phyloP scores from a whole-genome alignment of 2,113 vertebrate species.

The Campylorhamphus procurvoides region DNA sequence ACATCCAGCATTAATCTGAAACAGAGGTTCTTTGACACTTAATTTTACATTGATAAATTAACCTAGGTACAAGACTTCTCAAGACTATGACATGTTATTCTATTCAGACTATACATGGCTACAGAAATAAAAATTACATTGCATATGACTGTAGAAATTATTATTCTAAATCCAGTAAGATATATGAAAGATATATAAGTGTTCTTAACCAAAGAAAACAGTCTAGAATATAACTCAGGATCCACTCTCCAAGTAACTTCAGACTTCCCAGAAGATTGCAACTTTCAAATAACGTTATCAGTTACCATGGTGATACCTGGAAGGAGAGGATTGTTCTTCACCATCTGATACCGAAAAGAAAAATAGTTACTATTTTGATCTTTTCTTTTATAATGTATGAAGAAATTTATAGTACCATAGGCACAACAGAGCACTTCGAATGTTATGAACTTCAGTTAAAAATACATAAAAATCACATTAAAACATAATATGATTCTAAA shows the following conservation, averaged over 20 bases:
- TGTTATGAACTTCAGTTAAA: background rate
- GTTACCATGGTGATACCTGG: background rate
- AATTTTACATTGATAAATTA: background rate
- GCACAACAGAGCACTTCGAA: background rate
- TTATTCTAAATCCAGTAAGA: background rate
- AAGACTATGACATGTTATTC: rapidly evolving
- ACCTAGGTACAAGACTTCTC: background rate
- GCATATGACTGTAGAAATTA: background rate
- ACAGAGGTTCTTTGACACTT: background rate
- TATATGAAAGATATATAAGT: background rate
- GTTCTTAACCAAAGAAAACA: background rate
- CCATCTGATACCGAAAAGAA: background rate
- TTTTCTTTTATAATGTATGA: background rate
- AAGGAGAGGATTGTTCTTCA: background rate
- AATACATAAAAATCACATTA: background rate
- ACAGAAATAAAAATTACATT: background rate
- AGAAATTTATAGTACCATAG: background rate
- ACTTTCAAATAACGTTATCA: background rate
- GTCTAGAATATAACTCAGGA: background rate
- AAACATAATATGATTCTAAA: background rate
- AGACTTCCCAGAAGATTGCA: background rate
- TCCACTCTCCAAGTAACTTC: background rate
- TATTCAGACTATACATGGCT: background rate
- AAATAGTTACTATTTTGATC: background rate
- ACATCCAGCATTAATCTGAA: background rate